Conservation (phyloP, 2,113 vertebrate species). For the Anthoscopus minutus region DNA sequence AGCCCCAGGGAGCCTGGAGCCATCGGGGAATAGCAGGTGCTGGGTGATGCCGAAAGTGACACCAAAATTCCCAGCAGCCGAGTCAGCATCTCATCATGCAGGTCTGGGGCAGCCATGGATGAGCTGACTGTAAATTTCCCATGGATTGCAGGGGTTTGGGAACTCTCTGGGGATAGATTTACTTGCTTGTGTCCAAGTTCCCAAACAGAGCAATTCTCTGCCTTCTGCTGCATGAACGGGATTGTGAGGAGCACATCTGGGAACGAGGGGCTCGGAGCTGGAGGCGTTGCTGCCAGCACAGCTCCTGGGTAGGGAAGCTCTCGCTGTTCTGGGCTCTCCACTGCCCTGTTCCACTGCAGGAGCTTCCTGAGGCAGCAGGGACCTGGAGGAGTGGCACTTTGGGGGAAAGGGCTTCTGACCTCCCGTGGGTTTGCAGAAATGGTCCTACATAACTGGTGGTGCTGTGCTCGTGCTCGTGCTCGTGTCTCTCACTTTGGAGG, state of each 20-base stretch:
- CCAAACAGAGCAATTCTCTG: not conserved
- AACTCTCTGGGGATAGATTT: not conserved
- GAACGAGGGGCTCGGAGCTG: rapidly evolving
- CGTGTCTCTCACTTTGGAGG: not conserved
- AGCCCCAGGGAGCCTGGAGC: rapidly evolving
- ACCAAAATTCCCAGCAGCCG: not conserved
- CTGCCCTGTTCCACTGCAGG: rapidly evolving
- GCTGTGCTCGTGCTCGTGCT: not conserved
- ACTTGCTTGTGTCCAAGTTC: not conserved
- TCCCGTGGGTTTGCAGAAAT: not conserved
- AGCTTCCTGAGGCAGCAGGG: rapidly evolving
- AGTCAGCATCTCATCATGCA: rapidly evolving
- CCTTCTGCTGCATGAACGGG: rapidly evolving
- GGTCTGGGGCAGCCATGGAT: not conserved
- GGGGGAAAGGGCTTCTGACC: too few relatives aligned
- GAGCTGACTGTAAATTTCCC: not conserved
- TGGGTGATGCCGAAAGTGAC: rapidly evolving
- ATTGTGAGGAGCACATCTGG: not conserved
- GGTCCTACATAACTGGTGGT: rapidly evolving
- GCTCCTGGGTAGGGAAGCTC: rapidly evolving
- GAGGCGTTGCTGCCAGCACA: rapidly evolving
- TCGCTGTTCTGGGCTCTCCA: rapidly evolving
- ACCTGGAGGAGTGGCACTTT: not conserved
- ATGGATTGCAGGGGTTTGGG: not conserved
- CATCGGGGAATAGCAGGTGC: rapidly evolving